These are phyloP conservation scores for Stenodera caucasica DNA, from an alignment of 2,888 invertebrate species.

Conservation along the genomic window DNA sequence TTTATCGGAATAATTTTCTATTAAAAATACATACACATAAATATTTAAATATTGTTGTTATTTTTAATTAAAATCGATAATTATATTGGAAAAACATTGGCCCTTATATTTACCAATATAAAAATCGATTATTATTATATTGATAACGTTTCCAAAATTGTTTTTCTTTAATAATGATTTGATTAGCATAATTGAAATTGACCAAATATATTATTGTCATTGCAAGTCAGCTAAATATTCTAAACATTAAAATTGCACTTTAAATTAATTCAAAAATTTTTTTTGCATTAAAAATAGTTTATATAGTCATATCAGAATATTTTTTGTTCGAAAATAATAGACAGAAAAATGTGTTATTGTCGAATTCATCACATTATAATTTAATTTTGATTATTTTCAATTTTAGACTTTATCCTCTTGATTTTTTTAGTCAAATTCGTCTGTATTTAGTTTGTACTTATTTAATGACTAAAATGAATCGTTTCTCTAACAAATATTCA, in stretches of 20 bases:
- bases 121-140: conserved; percentile 35
- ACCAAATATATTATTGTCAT: conserved; percentile 45
- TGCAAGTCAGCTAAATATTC: conserved; percentile 34
- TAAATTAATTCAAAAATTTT: conserved; percentile 13
- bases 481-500: too few species aligned
- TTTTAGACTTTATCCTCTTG: not conserved
- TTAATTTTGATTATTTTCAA: not conserved
- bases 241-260: conserved; percentile 37
- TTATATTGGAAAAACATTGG: conserved; percentile 49
- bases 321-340: conserved; percentile 20
- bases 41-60: conserved; percentile 14
- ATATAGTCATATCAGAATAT: conserved; percentile 28
- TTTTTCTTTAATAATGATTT: conserved; percentile 19
- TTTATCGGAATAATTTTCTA: conserved; percentile 23
- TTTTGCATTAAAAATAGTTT: conserved; percentile 20
- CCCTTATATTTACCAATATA: conserved; percentile 49
- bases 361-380: conserved; percentile 33
- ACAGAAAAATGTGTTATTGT: conserved; percentile 30
- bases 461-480: not conserved
- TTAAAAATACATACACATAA: conserved; percentile 31
- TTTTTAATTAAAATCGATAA: conserved; percentile 24
- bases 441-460: conserved; percentile 2
- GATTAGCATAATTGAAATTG: conserved; percentile 35
- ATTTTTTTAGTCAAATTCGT: not conserved
- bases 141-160: not conserved